Evolutionary conservation across 1,140 invertebrate species (phyloP).

Genomic region (Hyposmocoma kahamanoa): DNA sequence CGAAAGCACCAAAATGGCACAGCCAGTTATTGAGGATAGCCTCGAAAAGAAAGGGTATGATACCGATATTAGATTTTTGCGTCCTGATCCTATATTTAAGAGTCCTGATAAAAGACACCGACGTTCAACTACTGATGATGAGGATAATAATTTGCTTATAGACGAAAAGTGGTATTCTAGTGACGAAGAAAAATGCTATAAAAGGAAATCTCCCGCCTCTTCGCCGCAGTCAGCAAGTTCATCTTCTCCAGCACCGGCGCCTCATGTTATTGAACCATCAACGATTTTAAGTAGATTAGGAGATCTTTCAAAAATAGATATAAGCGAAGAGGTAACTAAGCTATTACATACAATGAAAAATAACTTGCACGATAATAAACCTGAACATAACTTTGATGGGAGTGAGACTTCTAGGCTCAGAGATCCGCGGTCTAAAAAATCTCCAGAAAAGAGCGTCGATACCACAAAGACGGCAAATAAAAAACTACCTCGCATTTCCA

Average conservation of each 20-base stretch:
- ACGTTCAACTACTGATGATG: conserved; percentile 70
- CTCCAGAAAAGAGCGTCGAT: conserved; percentile 36
- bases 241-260: conserved; percentile 46
- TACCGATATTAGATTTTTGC: conserved; percentile 67
- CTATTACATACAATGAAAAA: conserved; percentile 78
- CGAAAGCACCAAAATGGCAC: conserved; percentile 34
- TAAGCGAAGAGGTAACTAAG: conserved; percentile 82
- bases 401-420: conserved; percentile 30
- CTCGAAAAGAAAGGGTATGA: conserved; percentile 60
- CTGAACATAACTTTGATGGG: conserved; percentile 25
- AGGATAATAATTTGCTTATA: conserved; percentile 73
- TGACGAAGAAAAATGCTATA: conserved; percentile 77
- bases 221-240: conserved; percentile 39
- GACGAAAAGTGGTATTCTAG: conserved; percentile 87
- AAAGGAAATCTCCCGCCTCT: conserved; percentile 50
- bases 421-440: conserved; percentile 50
- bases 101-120: conserved; percentile 64
- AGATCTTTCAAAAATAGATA: conserved; percentile 83
- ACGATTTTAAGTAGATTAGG: conserved; percentile 78
- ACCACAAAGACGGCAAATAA: conserved; percentile 31
- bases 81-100: conserved; percentile 55
- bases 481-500: conserved; percentile 54
- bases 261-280: conserved; percentile 63
- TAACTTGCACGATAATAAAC: conserved; percentile 57
- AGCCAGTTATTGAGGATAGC: conserved; percentile 41